These are phyloP conservation scores for Ptychodera flava DNA, from an alignment of 35 echinoderm and acorn worm genomes.

Conservation along the genomic window DNA sequence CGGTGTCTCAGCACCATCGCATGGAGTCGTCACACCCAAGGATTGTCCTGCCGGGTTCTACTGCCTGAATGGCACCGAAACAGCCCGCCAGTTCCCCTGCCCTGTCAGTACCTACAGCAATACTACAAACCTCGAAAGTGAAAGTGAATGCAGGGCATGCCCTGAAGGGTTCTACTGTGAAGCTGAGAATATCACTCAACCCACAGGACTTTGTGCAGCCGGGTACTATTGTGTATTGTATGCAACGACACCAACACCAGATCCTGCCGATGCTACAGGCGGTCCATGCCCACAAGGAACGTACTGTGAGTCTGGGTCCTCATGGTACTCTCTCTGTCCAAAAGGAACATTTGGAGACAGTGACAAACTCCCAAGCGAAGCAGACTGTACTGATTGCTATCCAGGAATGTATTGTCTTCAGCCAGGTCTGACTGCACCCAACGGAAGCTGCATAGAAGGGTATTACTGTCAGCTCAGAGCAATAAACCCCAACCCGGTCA, in stretches of 20 bases:
- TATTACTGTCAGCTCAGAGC: constrained; percentile 68
- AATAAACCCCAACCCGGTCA: constrained; percentile 67
- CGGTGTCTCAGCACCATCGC: constrained; percentile 67
- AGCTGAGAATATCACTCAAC: constrained; percentile 75
- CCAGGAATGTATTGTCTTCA: constrained; percentile 73
- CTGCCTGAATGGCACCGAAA: constrained; percentile 87
- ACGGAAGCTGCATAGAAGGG: constrained; percentile 62
- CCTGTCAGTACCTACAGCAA: constrained; percentile 93
- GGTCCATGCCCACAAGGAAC: constrained; percentile 90
- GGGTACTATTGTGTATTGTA: constrained; percentile 84
- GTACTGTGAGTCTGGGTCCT: constrained; percentile 70
- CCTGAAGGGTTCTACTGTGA: constrained; percentile 90
- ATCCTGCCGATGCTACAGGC: constrained; percentile 57
- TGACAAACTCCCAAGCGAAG: constrained; percentile 52
- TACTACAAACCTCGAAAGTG: constrained; percentile 68
- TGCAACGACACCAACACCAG: constrained; percentile 66
- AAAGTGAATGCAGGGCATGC: constrained; percentile 71
- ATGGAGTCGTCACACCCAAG: constrained; percentile 96
- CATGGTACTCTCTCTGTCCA: constrained; percentile 68
- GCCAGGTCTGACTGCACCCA: constrained; percentile 67
- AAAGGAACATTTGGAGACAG: constrained; percentile 87
- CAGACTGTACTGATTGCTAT: constrained; percentile 75
- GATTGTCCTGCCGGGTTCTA: constrained; percentile 96
- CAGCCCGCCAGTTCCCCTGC: constrained; percentile 76
- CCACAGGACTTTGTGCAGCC: constrained; percentile 57